Conservation (phyloP, 1,140 invertebrate genomes). For the Macrobrachium rosenbergii region DNA sequence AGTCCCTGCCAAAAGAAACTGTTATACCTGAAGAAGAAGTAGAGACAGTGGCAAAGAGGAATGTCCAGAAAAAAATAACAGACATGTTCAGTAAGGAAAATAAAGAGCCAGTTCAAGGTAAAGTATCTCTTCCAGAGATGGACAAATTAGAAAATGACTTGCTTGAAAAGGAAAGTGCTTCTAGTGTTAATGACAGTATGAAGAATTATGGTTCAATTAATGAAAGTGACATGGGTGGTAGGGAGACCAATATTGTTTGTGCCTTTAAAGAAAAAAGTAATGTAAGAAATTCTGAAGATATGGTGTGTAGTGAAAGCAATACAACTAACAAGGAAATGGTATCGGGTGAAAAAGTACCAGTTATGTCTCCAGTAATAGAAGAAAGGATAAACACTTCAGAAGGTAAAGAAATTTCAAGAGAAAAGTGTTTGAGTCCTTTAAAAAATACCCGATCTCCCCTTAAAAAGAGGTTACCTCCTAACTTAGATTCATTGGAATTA, state of each 20-base stretch:
- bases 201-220: neutral
- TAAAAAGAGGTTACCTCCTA: no score
- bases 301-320: no score
- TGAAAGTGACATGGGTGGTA: neutral
- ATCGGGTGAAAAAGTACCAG: no score
- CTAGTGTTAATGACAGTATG: neutral
- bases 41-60: conserved; percentile 7
- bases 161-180: neutral
- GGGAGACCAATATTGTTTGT: neutral
- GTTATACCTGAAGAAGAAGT: neutral
- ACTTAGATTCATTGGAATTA: no score
- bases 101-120: neutral
- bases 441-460: no score
- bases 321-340: no score
- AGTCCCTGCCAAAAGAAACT: neutral
- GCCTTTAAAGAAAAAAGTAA: neutral
- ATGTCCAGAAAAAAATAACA: conserved; percentile 53
- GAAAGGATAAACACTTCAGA: no score
- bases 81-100: conserved; percentile 41
- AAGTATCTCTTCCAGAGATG: conserved; percentile 18
- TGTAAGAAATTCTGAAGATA: neutral
- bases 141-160: conserved; percentile 18
- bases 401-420: no score
- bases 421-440: no score
- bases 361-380: no score